phyloP scores from a whole-genome alignment of 2,888 invertebrate genomes.

The Drosophila emarginata region DNA sequence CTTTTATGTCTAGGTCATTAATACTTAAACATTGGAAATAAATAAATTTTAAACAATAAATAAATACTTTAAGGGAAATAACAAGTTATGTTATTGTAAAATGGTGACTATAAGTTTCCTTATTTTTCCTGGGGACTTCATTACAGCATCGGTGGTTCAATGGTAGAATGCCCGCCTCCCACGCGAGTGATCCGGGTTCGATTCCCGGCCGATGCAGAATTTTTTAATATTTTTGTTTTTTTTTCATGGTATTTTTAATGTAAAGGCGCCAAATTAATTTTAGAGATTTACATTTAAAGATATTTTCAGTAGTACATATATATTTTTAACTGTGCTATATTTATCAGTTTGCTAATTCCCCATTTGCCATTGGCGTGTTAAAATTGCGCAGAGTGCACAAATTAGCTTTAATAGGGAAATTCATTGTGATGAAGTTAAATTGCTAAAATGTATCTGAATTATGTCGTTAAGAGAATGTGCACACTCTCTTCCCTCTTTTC shows the following conservation, averaged over 20 bases:
- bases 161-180: constrained; percentile 75
- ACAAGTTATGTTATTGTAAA: too few relatives aligned
- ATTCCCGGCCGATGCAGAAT: constrained; percentile 82
- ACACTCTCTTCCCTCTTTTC: not conserved
- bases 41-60: too few relatives aligned
- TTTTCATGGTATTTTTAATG: not conserved
- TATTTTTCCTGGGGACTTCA: not conserved
- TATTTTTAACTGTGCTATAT: not conserved
- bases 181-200: constrained; percentile 83
- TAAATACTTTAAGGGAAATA: not conserved
- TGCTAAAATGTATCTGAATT: constrained; percentile 55
- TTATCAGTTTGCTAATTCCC: not conserved
- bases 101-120: too few relatives aligned
- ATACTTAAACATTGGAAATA: too few relatives aligned
- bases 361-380: not conserved
- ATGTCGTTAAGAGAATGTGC: constrained; percentile 41
- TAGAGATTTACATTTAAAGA: constrained; percentile 15
- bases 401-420: constrained; percentile 68
- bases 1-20: too few relatives aligned
- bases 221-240: not conserved
- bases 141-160: constrained; percentile 62
- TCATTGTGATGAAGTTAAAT: constrained; percentile 56
- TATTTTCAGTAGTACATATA: not conserved
- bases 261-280: not conserved
- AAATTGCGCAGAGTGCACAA: constrained; percentile 48